phyloP scores from a whole-genome alignment of 2,113 vertebrate genomes.

The Progne subis region DNA sequence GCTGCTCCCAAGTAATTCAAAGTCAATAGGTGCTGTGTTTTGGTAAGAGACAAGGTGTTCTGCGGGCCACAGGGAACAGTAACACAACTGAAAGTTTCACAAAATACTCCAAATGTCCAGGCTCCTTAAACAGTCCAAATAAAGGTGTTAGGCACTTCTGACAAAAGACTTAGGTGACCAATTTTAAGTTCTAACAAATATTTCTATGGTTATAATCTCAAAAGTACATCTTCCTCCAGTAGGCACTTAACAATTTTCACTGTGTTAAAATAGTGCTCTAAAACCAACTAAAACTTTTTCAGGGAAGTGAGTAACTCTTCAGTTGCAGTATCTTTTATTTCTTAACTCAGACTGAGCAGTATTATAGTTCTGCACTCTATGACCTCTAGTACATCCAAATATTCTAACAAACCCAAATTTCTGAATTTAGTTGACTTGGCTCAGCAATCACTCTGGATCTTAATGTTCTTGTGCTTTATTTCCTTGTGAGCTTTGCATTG shows the following conservation, averaged over 20 bases:
- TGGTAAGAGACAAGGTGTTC: not conserved
- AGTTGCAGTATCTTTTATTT: not conserved
- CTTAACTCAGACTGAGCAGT: not conserved
- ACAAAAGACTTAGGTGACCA: not conserved
- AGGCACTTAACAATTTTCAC: not conserved
- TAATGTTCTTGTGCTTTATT: not conserved
- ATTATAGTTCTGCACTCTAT: not conserved
- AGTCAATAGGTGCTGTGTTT: not conserved
- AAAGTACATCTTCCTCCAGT: not conserved
- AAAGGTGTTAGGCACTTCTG: not conserved
- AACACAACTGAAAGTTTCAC: not conserved
- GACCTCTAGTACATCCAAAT: not conserved
- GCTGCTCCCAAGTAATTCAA: not conserved
- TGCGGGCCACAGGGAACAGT: not conserved
- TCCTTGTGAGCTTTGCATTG: not conserved
- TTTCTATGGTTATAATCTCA: not conserved
- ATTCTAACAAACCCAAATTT: not conserved
- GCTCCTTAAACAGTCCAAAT: not conserved
- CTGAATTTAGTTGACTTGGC: not conserved
- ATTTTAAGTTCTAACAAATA: not conserved
- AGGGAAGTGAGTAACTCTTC: not conserved
- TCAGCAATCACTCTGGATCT: not conserved
- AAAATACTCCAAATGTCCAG: not conserved
- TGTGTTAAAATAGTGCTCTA: not conserved
- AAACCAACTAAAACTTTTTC: not conserved